Base-by-base conservation (phyloP, 2,113 vertebrate species). In the Nothocercus nigrocapillus region DNA sequence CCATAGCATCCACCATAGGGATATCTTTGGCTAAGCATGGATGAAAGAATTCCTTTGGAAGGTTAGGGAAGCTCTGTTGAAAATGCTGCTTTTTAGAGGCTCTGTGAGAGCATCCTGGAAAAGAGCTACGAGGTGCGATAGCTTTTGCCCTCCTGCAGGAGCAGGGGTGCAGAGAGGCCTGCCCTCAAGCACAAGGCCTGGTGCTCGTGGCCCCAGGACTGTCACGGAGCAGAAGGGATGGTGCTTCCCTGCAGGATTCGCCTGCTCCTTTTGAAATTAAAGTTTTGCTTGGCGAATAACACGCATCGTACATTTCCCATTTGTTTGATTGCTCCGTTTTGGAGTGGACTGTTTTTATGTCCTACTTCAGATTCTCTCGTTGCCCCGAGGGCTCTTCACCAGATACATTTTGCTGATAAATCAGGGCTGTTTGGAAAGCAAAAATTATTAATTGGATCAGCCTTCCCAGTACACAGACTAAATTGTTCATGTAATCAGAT, bases 311-410 rank as follows among this genome's bases (percentile, higher is more conserved):
- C 88, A 44, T 94, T 91, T 88, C 40, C 44, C 58, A 19, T 91
- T 96, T 61, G 56, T 94, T 90, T 94, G 73, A 77, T 89, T 61
- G 62, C 49, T 88, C 6, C 56, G 38, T 84, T 93, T 89, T 69
- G 73, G 86, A 90, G 87, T 68, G 32, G 83, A 12, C 13, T 3
- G 11, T 70, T 93, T 92, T 68, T 81, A 0, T 78, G 70, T 72
- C 47, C 28, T 87, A 5, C 75, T 85, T 58, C 45, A 64, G 30
- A 73, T 93, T 90, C 69, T 84, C 24, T 89, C 11, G 1, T 38
- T 88, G 42, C 80, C 96, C 68, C 0, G 4, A 89, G 95, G 83
- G 47, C 85, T 61, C 34, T 94, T 84, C 1, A 3, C 67, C 68
- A 88, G 81, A 61, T 86, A 80, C 77, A 45, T 76, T 88, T 54